phyloP scores from a whole-genome alignment of 2,797 vertebrate species.

The Semotilus atromaculatus region DNA sequence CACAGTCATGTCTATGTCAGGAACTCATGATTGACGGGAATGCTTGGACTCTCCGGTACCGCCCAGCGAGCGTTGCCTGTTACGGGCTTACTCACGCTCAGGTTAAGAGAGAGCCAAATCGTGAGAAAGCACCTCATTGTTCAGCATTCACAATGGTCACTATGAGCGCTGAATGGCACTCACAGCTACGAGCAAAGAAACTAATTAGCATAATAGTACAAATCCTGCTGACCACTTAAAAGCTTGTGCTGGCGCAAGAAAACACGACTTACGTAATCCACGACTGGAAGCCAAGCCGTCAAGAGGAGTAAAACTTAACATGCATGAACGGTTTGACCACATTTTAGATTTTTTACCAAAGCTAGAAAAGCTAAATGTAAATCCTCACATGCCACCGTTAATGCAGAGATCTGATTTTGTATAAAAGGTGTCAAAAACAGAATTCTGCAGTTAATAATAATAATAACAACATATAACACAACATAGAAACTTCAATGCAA shows the following conservation, averaged over 20 bases:
- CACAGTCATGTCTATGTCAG: slow-evolving; percentile 28
- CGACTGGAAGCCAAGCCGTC: slow-evolving; percentile 26
- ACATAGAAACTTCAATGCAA: not conserved
- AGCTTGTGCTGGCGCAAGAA: slow-evolving; percentile 51
- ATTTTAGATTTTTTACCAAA: slow-evolving; percentile 6
- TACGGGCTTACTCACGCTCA: slow-evolving; percentile 48
- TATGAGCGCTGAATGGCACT: slow-evolving; percentile 51
- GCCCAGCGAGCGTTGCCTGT: slow-evolving; percentile 62
- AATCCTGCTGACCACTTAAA: slow-evolving; percentile 49
- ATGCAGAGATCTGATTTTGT: not conserved
- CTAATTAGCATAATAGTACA: slow-evolving; percentile 58
- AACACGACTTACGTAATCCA: slow-evolving; percentile 48
- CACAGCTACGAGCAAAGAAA: slow-evolving; percentile 46
- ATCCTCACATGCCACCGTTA: not conserved
- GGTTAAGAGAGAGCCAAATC: slow-evolving; percentile 39
- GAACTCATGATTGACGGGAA: slow-evolving; percentile 47
- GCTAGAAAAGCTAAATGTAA: not conserved
- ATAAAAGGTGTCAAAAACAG: not conserved
- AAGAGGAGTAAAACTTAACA: not conserved
- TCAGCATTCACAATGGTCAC: slow-evolving; percentile 51
- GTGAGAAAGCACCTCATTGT: slow-evolving; percentile 60
- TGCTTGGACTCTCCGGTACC: slow-evolving; percentile 61
- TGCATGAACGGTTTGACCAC: not conserved
- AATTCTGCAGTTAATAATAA: not conserved
- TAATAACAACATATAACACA: not conserved